These are phyloP conservation scores for Oreochromis aureus DNA, from an alignment of 2,113 vertebrate species.

Conservation along the genomic window DNA sequence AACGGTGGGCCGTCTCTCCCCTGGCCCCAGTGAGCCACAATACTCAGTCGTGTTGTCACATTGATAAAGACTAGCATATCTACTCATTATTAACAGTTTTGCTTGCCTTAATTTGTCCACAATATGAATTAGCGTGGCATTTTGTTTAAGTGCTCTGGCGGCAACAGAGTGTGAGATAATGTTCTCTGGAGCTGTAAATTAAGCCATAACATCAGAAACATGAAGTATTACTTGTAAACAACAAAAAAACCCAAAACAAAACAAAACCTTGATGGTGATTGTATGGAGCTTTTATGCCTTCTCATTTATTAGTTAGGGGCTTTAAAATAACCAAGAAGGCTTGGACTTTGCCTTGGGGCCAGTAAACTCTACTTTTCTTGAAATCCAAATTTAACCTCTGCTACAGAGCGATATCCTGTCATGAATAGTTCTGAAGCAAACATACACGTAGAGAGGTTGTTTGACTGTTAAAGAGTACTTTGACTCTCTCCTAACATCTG, in stretches of 20 bases:
- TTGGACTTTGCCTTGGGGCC: neutral
- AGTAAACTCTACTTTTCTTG: neutral
- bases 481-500: constrained; percentile 45
- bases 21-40: neutral
- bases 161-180: neutral
- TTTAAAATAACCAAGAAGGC: neutral
- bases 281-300: neutral
- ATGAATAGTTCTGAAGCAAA: neutral
- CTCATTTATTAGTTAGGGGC: neutral
- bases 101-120: neutral
- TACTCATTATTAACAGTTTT: neutral
- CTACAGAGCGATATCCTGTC: neutral
- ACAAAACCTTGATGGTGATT: neutral
- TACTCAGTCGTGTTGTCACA: neutral
- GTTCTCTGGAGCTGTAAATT: neutral
- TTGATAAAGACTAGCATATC: neutral
- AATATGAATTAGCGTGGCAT: neutral
- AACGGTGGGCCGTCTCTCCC: neutral
- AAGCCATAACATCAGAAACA: neutral
- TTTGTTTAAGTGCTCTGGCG: neutral
- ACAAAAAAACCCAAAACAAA: neutral
- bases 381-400: neutral
- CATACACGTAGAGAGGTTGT: neutral
- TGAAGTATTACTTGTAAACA: neutral
- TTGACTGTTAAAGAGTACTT: neutral